Evolutionary conservation across 2,113 vertebrate species (phyloP).

Genomic region (Sorex fumeus): DNA sequence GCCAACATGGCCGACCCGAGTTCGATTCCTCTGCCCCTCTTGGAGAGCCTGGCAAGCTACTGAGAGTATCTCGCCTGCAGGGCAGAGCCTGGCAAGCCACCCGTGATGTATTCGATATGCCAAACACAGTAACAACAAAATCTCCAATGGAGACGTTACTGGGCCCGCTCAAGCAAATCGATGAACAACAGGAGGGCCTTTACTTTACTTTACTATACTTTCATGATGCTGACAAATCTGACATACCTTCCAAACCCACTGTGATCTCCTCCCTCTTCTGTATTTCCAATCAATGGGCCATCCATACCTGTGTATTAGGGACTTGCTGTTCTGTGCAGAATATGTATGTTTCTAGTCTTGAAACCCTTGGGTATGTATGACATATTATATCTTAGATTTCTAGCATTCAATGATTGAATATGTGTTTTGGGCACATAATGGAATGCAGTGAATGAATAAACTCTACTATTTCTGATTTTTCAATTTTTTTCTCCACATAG

Average conservation of each 20-base stretch:
- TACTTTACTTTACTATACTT: too few relatives aligned
- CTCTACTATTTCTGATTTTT: conserved; percentile 27
- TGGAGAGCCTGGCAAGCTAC: too few relatives aligned
- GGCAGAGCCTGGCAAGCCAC: too few relatives aligned
- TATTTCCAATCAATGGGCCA: background rate
- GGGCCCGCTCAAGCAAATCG: too few relatives aligned
- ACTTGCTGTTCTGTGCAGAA: background rate
- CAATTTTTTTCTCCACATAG: background rate
- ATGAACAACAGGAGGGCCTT: too few relatives aligned
- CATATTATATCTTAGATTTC: background rate
- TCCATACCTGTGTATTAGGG: background rate
- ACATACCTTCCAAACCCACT: background rate
- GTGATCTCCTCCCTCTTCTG: background rate
- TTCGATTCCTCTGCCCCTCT: too few relatives aligned
- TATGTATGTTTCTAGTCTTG: background rate
- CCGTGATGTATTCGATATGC: too few relatives aligned
- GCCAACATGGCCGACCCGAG: too few relatives aligned
- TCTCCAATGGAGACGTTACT: too few relatives aligned
- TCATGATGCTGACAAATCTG: background rate
- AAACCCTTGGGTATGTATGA: background rate
- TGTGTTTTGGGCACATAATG: background rate
- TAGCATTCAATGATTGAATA: background rate
- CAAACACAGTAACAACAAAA: too few relatives aligned
- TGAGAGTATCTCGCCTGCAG: too few relatives aligned
- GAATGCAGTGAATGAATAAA: conserved; percentile 1